Evolutionary conservation across 2,888 invertebrate species (phyloP), one percentile per base, ranked within the genome.

Genomic region (Ectemnius cavifrons): DNA sequence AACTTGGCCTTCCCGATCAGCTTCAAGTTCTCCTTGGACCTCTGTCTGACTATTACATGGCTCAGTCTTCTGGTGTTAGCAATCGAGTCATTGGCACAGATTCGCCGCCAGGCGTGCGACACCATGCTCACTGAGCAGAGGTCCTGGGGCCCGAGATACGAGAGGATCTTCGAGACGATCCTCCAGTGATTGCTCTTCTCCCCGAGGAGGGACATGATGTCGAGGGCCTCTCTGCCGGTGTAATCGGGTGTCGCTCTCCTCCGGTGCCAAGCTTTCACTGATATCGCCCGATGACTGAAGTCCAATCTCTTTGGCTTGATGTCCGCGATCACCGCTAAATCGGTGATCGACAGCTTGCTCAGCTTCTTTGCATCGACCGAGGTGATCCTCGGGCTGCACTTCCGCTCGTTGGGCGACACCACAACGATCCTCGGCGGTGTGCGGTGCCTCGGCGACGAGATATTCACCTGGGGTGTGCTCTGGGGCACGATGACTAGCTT

Each of bases 111-210:
- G 4, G 86, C 83, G 68, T 87, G 89, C 0, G 91, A 92, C 0
- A 92, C 91, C 87, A 89, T 88, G 45, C 87, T 89, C 23, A 89
- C 79, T 0, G 88, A 85, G 61, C 91, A 89, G 0, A 92, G 79
- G 80, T 92, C 91, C 73, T 89, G 88, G 0, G 90, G 86, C 2
- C 84, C 84, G 2, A 92, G 82, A 61, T 86, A 86, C 0, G 83
- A 80, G 2, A 92, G 78, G 58, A 92, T 92, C 71, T 89, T 90
- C 0, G 87, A 84, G 1, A 91, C 85, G 37, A 90, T 88, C 47
- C 88, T 81, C 76, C 86, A 86, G 47, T 90, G 89, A 68, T 89
- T 86, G 71, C 89, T 88, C 77, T 89, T 90, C 13, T 90, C 90
- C 0, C 90, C 90, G 0, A 92, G 82, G 0, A 88, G 82, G 45